Percentiles rank a stretch among this genome's conserved stretches.
These are phyloP conservation scores for Gymnoscopelus braueri DNA, from an alignment of 2,797 vertebrate species.

Conservation along the genomic window DNA sequence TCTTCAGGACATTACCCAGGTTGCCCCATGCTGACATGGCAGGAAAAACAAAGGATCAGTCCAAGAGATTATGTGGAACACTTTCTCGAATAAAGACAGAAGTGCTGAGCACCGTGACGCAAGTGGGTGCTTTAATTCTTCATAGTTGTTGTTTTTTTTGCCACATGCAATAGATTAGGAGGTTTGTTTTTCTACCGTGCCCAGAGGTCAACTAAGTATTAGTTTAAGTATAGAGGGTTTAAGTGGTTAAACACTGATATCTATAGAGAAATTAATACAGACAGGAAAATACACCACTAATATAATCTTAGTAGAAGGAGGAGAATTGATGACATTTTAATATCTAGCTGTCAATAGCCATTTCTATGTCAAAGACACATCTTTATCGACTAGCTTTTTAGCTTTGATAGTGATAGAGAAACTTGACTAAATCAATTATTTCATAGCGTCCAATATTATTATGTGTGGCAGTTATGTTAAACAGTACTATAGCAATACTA, in stretches of 20 bases:
- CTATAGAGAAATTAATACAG: too few species aligned
- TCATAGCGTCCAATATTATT: background rate
- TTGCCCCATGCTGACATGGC: conserved; percentile 95
- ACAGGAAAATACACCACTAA: background rate
- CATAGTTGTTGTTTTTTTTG: conserved; percentile 7
- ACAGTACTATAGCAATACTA: conserved; percentile 1
- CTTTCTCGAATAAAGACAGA: too few species aligned
- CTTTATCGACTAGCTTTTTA: background rate
- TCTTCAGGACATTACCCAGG: conserved; percentile 99
- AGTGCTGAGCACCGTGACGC: conserved; percentile 3
- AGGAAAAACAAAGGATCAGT: conserved; percentile 65
- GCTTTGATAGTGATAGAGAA: background rate
- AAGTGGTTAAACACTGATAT: too few species aligned
- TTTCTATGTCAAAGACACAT: background rate
- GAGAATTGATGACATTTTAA: background rate
- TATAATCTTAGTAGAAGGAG: background rate
- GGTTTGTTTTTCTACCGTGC: conserved; percentile 1
- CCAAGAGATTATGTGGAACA: conserved; percentile 12
- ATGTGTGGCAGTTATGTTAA: background rate
- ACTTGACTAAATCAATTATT: background rate
- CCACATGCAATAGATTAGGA: conserved; percentile 14
- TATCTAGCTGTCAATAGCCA: background rate
- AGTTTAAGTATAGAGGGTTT: too few species aligned
- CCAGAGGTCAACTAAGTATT: too few species aligned
- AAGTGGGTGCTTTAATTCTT: conserved; percentile 44